Base-by-base conservation (phyloP, 2,888 invertebrate genomes). In the Hartigia nigra region DNA sequence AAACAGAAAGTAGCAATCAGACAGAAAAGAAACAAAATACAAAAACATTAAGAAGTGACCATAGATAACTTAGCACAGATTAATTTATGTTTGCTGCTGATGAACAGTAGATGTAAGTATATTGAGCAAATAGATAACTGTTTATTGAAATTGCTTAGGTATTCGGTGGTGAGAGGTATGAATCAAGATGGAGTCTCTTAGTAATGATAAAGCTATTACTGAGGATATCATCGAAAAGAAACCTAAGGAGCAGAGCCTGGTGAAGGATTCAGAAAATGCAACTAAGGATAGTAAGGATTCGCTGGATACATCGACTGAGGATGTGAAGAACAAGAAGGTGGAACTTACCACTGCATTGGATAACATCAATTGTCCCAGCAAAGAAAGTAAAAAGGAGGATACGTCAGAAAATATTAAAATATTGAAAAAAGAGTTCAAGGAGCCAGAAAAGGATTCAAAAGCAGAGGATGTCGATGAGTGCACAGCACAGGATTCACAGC, bases 121-220 rank as follows among this genome's bases (percentile, higher is more conserved):
- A 55, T 78, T 31, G 70, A 74, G 77, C 37, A 70, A 75, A 72
- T 75, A 77, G 14, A 55, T 74, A 55, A 12, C 39, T 31, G 36
- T 70, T 70, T 12, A 5, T 69, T 75, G 0, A 5, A 31, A 14
- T 55, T 32, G 69, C 23, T 74, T 76, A 69, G 76, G 31, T n/a
- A 81, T 37, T 34, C 31, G 69, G 5, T 75, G 36, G 39, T 31
- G 69, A 34, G 36, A 69, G 77, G 37, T 31, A 69, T 76, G 55
- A 76, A 74, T 36, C 76, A 81, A 12, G 77, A 82, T 82, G 82
- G 79, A 81, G 55, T 4, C 76, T 36, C 34, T 70, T 4, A 37
- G 70, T 32, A 77, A 39, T 36, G 39, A 78, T 37, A 77, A 70
- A 12, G 78, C 76, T 32, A 76, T 75, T 75, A 74, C 76, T 32